Evolutionary conservation across 2,113 vertebrate species (phyloP).

Genomic region (Penelope pileata): DNA sequence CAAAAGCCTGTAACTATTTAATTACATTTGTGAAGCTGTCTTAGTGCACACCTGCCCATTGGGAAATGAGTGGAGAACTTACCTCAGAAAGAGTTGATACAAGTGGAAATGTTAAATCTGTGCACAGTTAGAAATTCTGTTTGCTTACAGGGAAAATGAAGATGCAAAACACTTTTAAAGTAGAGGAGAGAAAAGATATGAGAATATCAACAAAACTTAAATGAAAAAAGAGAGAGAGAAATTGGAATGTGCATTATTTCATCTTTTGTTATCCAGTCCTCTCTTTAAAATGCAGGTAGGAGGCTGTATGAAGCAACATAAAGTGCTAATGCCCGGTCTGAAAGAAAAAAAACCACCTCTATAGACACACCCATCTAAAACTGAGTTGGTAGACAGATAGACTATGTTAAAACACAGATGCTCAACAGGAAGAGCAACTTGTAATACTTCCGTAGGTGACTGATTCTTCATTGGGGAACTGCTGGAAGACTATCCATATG

Average conservation of each 20-base stretch:
- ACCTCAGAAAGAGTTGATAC: neutral
- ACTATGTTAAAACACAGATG: neutral
- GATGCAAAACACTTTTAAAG: neutral
- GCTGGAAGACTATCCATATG: neutral
- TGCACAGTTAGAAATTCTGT: neutral
- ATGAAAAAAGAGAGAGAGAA: neutral
- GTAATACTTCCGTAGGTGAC: neutral
- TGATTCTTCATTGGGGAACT: neutral
- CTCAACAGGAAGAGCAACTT: neutral
- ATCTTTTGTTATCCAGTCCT: neutral
- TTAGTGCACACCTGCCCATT: neutral
- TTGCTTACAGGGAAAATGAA: neutral
- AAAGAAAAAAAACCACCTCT: neutral
- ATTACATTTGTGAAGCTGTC: neutral
- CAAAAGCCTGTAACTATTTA: neutral
- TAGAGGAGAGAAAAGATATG: neutral
- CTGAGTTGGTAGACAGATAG: neutral
- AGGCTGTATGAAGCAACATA: neutral
- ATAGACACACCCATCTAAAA: neutral
- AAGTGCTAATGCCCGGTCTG: neutral
- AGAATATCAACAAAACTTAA: neutral
- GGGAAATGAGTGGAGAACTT: neutral
- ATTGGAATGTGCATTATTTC: neutral
- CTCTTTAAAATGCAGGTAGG: neutral
- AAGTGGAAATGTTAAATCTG: neutral